Evolutionary conservation across 2,888 invertebrate species (phyloP).

Genomic region (Lycocerus yunnanus): DNA sequence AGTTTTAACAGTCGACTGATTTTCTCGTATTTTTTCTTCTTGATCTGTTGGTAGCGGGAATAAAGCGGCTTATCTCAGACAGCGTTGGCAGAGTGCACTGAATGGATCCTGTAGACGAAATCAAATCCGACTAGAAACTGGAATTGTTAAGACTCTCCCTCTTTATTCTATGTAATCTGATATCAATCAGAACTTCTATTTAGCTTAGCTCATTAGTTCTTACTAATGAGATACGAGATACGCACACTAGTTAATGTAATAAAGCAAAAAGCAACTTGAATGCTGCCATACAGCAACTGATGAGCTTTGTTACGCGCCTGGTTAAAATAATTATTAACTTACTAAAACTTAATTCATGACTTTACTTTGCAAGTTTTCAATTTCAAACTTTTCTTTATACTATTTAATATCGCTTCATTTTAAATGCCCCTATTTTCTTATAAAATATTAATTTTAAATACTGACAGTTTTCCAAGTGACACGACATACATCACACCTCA

Average conservation of each 20-base stretch:
- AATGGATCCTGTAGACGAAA: conserved; percentile 41
- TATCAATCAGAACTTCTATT: conserved; percentile 37
- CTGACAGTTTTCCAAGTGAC: background rate
- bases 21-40: conserved; percentile 23
- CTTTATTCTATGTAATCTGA: conserved; percentile 40
- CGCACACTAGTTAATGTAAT: conserved; percentile 26
- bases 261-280: conserved; percentile 12
- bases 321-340: conserved; percentile 21
- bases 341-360: background rate
- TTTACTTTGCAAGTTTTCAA: background rate
- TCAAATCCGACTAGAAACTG: conserved; percentile 48
- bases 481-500: background rate
- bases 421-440: background rate
- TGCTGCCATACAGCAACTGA: conserved; percentile 8
- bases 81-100: conserved; percentile 41
- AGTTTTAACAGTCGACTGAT: conserved; percentile 23
- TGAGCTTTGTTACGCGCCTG: conserved; percentile 14
- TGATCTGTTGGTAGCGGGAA: conserved; percentile 30
- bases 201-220: conserved; percentile 35
- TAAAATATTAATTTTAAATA: background rate
- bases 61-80: conserved; percentile 42
- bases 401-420: background rate
- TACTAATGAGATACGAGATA: conserved; percentile 29
- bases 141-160: conserved; percentile 47
- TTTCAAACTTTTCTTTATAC: background rate